Conservation (phyloP, 2,797 vertebrate species). For the Leuciscus waleckii region DNA sequence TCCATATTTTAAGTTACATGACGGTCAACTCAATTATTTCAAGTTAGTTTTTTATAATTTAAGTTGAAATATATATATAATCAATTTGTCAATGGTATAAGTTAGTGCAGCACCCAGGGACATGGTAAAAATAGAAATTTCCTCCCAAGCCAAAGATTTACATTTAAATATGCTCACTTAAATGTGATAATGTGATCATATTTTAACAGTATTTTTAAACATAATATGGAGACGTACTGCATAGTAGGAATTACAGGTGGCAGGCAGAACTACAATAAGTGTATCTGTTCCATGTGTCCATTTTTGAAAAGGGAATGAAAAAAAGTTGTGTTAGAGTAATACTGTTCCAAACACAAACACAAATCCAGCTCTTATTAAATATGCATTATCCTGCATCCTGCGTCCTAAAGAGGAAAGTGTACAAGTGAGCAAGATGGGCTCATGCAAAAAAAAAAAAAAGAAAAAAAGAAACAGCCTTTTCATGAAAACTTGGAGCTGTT, state of each 20-base stretch:
- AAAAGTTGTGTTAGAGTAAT: conserved; percentile 62
- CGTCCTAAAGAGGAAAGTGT: conserved; percentile 68
- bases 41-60: no score
- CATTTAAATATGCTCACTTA: not conserved
- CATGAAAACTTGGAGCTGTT: conserved; percentile 51
- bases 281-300: not conserved
- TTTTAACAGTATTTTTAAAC: not conserved
- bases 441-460: not conserved
- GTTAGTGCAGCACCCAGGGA: not conserved
- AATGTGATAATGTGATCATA: not conserved
- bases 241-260: not conserved
- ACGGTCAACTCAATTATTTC: no score
- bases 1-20: no score
- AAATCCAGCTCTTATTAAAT: conserved; percentile 70
- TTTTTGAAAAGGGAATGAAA: conserved; percentile 18
- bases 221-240: not conserved
- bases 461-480: conserved; percentile 5
- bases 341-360: conserved; percentile 63
- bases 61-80: no score
- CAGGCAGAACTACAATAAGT: not conserved
- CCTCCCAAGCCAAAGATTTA: not conserved
- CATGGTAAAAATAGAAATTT: not conserved
- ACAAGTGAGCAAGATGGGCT: conserved; percentile 2
- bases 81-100: not conserved
- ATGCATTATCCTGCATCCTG: conserved; percentile 67